Base-by-base conservation (phyloP, 1,140 invertebrate genomes). In the Megalonaias nervosa region DNA sequence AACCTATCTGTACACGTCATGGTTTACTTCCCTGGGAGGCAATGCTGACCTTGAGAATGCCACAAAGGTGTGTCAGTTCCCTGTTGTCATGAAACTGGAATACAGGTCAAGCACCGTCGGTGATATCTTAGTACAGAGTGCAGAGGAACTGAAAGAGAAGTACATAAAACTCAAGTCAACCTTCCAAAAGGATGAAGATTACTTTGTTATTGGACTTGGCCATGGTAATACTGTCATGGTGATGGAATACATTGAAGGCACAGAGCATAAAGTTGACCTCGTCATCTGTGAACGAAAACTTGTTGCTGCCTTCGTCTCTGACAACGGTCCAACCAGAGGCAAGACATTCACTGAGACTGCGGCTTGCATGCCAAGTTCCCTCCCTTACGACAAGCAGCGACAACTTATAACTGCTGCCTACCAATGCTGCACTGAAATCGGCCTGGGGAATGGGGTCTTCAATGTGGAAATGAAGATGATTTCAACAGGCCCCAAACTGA, bases 391-490 rank as follows among this genome's bases (percentile, higher is more conserved):
- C 26, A 82, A 80, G 67, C 55, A 77, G 1, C 81, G 81, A n/a
- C 85, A 31, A 4, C 26, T 31, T 31, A 31, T 31, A 31, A 31
- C 26, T 31, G 26, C 26, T 31, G 26, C 26, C 26, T 31, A 31
- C 26, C 26, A 31, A 31, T 31, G 26, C 26, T 31, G 26, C 26
- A 31, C 26, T 31, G 26, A 31, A 31, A 31, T 31, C 26, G 26
- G 2, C 2, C 26, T 31, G 26, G 26, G 4, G 26, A 31, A 31
- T 31, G 26, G 26, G 4, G 26, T 31, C 26, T 31, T 83, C 64
- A 86, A 86, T 70, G 82, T 86, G 15, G 84, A 85, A 67, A 79
- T 86, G 75, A 82, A 78, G 59, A 82, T 85, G 85, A 83, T 84
- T 3, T 48, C 66, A 14, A 73, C 71, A 15, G 85, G 85, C 2